Conservation (phyloP, 1,140 invertebrate genomes). For the Dreissena rostriformis region DNA sequence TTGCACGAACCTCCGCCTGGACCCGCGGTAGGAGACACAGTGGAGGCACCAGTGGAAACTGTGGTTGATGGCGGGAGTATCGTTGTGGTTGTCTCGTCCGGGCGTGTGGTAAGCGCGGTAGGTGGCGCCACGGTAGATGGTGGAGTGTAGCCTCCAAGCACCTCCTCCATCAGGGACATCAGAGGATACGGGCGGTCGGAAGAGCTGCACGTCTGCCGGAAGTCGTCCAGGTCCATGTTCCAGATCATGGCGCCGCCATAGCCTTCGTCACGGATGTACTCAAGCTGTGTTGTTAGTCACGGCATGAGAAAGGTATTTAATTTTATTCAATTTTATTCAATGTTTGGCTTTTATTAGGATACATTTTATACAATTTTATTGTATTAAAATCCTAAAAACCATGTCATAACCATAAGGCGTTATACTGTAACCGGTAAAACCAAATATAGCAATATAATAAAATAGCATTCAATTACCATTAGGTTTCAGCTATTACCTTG, state of each 20-base stretch:
- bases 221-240: slow-evolving; percentile 98
- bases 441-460: too few species aligned
- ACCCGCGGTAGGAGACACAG: neutral
- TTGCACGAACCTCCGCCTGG: slow-evolving; percentile 11
- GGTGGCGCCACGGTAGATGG: neutral
- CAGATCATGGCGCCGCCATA: slow-evolving; percentile 98
- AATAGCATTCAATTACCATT: too few species aligned
- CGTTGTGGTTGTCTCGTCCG: neutral
- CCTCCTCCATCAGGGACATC: slow-evolving; percentile 25
- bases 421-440: too few species aligned
- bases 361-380: neutral
- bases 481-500: slow-evolving; percentile 83
- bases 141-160: slow-evolving; percentile 32
- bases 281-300: neutral
- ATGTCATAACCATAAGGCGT: too few species aligned
- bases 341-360: neutral
- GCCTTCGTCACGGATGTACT: slow-evolving; percentile 89
- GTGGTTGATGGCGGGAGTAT: neutral
- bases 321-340: neutral
- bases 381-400: neutral
- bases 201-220: slow-evolving; percentile 76
- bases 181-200: slow-evolving; percentile 30
- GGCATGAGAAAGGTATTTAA: neutral
- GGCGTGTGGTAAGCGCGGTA: neutral
- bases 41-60: neutral